phyloP scores from a whole-genome alignment of 2,113 vertebrate species.

The Sciurus niger region DNA sequence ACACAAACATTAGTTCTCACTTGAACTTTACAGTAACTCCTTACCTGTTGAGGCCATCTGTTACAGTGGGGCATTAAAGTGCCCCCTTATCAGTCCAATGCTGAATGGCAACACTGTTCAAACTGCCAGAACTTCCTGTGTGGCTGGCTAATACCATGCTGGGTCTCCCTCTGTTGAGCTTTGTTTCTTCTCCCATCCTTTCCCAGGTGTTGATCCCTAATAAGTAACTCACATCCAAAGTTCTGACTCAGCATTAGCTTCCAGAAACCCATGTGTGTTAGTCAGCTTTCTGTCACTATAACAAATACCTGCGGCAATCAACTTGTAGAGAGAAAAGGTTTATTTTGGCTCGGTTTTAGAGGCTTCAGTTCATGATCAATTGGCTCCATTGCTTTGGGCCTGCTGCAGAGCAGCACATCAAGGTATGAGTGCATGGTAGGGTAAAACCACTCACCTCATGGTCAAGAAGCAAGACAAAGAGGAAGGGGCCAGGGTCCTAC shows the following conservation, averaged over 20 bases:
- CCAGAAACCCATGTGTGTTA: background rate
- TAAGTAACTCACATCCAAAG: background rate
- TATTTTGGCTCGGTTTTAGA: background rate
- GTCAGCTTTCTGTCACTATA: background rate
- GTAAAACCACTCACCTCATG: background rate
- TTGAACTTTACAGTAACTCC: too few relatives aligned
- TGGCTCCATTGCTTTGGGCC: background rate
- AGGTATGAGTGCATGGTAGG: background rate
- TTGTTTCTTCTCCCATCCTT: background rate
- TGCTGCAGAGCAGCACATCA: too few relatives aligned
- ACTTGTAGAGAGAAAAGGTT: background rate
- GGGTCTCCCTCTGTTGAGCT: background rate
- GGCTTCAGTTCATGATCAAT: background rate
- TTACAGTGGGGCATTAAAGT: background rate
- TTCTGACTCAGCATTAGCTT: background rate
- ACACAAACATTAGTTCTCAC: background rate
- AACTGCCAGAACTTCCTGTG: background rate
- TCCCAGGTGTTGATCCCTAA: background rate
- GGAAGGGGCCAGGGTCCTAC: background rate
- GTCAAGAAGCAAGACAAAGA: background rate
- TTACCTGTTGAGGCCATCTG: background rate
- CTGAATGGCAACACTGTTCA: background rate
- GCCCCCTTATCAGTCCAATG: too few relatives aligned
- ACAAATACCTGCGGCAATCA: background rate
- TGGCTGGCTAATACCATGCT: background rate